These are phyloP conservation scores for Rhipidura dahli DNA, from an alignment of 2,113 vertebrate genomes.

Conservation along the genomic window DNA sequence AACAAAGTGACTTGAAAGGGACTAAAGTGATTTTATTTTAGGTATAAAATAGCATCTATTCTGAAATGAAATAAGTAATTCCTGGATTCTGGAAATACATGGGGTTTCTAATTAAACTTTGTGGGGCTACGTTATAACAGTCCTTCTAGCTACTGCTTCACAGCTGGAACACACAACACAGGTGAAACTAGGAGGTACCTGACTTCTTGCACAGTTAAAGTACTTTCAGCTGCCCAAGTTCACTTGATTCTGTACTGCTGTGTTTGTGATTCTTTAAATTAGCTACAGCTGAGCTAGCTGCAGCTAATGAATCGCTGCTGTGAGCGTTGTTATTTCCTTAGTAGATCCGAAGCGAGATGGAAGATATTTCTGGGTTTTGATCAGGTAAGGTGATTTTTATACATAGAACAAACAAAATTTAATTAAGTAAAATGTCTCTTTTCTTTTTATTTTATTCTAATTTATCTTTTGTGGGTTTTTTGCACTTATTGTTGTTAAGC, in stretches of 20 bases:
- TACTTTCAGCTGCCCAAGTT: not conserved
- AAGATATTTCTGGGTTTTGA: not conserved
- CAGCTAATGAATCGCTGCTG: not conserved
- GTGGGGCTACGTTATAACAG: not conserved
- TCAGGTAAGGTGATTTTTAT: not conserved
- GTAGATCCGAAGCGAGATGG: not conserved
- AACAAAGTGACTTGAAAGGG: not conserved
- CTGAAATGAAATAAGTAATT: not conserved
- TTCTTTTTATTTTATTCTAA: not conserved
- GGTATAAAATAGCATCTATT: not conserved
- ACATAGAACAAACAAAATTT: not conserved
- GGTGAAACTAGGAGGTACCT: not conserved
- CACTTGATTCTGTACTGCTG: slow-evolving; percentile 25
- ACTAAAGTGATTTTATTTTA: not conserved
- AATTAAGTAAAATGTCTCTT: not conserved
- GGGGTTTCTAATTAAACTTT: not conserved
- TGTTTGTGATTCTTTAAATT: slow-evolving; percentile 41
- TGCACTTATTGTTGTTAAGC: not conserved
- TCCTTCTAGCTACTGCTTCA: not conserved
- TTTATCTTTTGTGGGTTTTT: not conserved
- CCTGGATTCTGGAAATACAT: not conserved
- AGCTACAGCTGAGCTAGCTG: slow-evolving; percentile 38
- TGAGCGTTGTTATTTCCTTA: not conserved
- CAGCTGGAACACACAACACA: not conserved
- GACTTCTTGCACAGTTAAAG: not conserved